Percentiles rank a stretch among this genome's conserved stretches.
These are phyloP conservation scores for Anarsia innoxiella DNA, from an alignment of 2,888 invertebrate species.

Conservation along the genomic window DNA sequence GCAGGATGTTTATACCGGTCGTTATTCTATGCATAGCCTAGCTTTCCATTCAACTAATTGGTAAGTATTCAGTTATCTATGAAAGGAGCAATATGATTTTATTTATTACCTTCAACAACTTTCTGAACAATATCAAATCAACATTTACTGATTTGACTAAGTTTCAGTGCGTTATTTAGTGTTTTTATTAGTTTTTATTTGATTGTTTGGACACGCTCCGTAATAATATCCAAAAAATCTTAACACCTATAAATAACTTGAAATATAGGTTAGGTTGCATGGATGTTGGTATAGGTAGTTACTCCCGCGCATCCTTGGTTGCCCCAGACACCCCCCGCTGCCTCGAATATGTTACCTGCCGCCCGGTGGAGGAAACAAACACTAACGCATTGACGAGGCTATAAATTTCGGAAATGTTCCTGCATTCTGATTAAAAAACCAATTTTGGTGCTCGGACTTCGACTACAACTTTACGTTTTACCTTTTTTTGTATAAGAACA, in stretches of 20 bases:
- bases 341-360: constrained; percentile 59
- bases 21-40: no score
- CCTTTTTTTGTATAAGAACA: constrained; percentile 23
- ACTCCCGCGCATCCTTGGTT: constrained; percentile 14
- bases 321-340: constrained; percentile 62
- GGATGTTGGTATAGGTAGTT: not conserved
- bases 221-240: not conserved
- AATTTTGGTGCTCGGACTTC: constrained; percentile 43
- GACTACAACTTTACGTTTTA: constrained; percentile 30
- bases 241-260: constrained; percentile 2
- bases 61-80: no score
- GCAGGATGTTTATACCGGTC: no score
- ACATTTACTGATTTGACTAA: no score
- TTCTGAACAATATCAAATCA: no score
- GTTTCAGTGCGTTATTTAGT: no score
- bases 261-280: not conserved
- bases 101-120: no score
- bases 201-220: not conserved
- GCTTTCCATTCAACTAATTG: no score
- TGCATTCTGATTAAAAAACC: constrained; percentile 59
- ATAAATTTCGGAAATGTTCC: constrained; percentile 61
- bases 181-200: no score
- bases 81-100: no score
- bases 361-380: constrained; percentile 56
- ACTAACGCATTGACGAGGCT: constrained; percentile 53